Evolutionary conservation across 2,797 vertebrate genomes (phyloP).

Genomic region (Acipenser transmontanus): DNA sequence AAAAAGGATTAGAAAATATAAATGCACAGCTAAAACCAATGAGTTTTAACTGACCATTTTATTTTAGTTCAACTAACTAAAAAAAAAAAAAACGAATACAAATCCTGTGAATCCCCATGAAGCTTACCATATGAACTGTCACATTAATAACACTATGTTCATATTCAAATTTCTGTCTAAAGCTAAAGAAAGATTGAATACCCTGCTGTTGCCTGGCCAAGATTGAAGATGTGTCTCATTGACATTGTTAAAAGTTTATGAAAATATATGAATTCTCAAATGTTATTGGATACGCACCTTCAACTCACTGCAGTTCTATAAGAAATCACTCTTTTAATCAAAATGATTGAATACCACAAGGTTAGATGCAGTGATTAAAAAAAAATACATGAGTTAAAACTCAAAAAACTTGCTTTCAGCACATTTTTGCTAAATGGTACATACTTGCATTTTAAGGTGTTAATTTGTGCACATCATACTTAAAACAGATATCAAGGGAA

Average conservation of each 20-base stretch:
- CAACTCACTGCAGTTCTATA: conserved; percentile 94
- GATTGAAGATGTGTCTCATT: conserved; percentile 95
- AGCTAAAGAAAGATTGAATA: conserved; percentile 99
- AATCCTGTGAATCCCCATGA: conserved; percentile 53
- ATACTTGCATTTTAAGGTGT: conserved; percentile 70
- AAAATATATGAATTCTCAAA: conserved; percentile 97
- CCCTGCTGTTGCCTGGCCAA: conserved; percentile 89
- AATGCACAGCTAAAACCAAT: conserved; percentile 22
- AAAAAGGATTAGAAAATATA: conserved; percentile 57
- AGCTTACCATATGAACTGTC: conserved; percentile 77
- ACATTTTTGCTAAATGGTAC: conserved; percentile 21
- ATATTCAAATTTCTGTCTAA: conserved; percentile 98
- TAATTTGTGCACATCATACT: conserved; percentile 73
- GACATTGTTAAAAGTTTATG: conserved; percentile 99
- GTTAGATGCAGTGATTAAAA: conserved; percentile 83
- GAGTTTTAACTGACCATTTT: conserved; percentile 23
- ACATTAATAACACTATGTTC: conserved; percentile 94
- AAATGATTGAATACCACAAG: conserved; percentile 99
- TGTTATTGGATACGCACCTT: conserved; percentile 83
- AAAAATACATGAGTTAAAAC: conserved; percentile 51
- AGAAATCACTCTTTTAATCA: conserved; percentile 99
- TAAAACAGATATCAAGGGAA: conserved; percentile 70
- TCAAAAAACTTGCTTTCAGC: conserved; percentile 2
- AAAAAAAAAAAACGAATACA: conserved; percentile 49
- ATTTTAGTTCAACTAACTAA: conserved; percentile 55